These are phyloP conservation scores for Odontamblyopus lacepedii DNA, from an alignment of 2,797 vertebrate species.

Conservation along the genomic window DNA sequence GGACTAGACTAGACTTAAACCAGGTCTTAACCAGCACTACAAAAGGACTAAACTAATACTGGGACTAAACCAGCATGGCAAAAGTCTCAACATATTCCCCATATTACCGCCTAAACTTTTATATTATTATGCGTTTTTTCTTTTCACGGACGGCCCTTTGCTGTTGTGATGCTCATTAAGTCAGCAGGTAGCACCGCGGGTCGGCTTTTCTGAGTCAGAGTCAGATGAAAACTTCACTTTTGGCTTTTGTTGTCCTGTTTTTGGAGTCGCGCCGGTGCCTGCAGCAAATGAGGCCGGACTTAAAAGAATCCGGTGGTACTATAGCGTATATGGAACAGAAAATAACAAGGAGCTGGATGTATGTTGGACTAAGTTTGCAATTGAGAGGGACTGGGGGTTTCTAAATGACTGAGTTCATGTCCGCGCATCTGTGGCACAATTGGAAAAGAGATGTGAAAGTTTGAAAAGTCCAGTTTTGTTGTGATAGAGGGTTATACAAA, in stretches of 20 bases:
- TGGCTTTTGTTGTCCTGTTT: slow-evolving; percentile 9
- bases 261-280: background rate
- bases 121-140: background rate
- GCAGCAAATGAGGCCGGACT: slow-evolving; percentile 18
- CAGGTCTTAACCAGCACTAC: background rate
- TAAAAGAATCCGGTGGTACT: slow-evolving; percentile 1
- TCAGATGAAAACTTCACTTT: slow-evolving; percentile 5
- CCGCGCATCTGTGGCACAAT: no score
- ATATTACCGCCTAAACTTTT: background rate
- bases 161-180: slow-evolving; percentile 32
- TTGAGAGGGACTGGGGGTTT: background rate
- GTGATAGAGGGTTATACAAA: background rate
- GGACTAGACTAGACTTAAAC: no score
- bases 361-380: background rate
- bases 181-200: slow-evolving; percentile 6
- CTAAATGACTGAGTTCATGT: background rate
- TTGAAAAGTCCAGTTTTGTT: no score
- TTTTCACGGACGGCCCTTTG: slow-evolving; percentile 7
- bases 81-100: slow-evolving; percentile 26
- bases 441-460: background rate
- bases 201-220: slow-evolving; percentile 25
- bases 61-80: background rate
- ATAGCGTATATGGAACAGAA: slow-evolving; percentile 2
- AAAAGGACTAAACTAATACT: background rate
- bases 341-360: background rate